Conservation (phyloP, 2,888 invertebrate species). For the Drosophila buzzatii region DNA sequence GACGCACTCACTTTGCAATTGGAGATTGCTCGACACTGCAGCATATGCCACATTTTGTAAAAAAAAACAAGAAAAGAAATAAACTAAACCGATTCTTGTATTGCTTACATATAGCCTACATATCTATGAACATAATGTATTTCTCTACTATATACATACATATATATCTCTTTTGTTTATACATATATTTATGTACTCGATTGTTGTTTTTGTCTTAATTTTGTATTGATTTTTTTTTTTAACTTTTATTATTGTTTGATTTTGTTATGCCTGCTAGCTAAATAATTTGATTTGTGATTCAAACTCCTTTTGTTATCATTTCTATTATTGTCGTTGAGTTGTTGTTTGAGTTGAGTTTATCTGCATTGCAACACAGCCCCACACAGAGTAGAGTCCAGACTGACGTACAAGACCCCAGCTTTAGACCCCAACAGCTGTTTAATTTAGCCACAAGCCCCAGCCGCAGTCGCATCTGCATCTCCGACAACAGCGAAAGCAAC, state of each 20-base stretch:
- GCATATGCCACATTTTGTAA: constrained; percentile 74
- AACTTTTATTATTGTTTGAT: background rate
- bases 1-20: constrained; percentile 85
- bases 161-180: constrained; percentile 31
- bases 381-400: constrained; percentile 30
- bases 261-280: background rate
- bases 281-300: constrained; percentile 3
- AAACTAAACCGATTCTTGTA: constrained; percentile 1
- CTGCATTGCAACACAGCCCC: background rate
- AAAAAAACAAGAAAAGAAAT: constrained; percentile 24
- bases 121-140: constrained; percentile 1
- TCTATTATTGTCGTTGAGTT: background rate
- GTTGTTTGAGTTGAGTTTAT: constrained; percentile 1
- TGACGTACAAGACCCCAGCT: constrained; percentile 17
- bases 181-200: constrained; percentile 3
- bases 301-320: background rate
- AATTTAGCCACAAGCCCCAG: constrained; percentile 29
- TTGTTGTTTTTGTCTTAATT: background rate
- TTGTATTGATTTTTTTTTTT: background rate
- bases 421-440: constrained; percentile 19
- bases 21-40: constrained; percentile 85
- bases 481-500: constrained; percentile 17
- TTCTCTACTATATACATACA: constrained; percentile 14
- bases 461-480: constrained; percentile 7
- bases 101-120: background rate